phyloP scores from a whole-genome alignment of 2,888 invertebrate species.

The Andrena chrysosceles region DNA sequence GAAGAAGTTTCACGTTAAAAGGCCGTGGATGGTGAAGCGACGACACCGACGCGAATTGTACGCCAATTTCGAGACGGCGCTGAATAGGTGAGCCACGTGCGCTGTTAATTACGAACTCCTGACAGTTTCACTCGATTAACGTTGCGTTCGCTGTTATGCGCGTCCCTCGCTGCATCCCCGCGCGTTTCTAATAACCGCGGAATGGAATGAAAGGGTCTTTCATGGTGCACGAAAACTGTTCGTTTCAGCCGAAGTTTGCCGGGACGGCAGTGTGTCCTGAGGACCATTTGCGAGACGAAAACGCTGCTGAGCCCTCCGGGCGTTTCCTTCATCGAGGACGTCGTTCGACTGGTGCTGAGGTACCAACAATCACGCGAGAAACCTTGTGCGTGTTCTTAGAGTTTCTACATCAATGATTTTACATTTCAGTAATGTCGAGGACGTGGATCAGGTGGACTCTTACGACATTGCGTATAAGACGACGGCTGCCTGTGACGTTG shows the following conservation, averaged over 20 bases:
- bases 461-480: constrained; percentile 78
- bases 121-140: not conserved
- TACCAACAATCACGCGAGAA: constrained; percentile 71
- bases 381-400: not conserved
- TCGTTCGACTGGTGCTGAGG: constrained; percentile 88
- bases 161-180: not conserved
- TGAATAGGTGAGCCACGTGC: constrained; percentile 83
- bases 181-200: not conserved
- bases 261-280: constrained; percentile 88
- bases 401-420: not conserved
- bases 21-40: constrained; percentile 84
- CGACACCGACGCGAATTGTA: constrained; percentile 86
- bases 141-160: not conserved
- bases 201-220: not conserved
- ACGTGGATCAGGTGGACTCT: constrained; percentile 67
- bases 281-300: constrained; percentile 89
- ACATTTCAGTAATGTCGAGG: constrained; percentile 74
- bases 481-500: constrained; percentile 72
- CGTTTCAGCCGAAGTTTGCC: constrained; percentile 88
- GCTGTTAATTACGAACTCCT: not conserved
- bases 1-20: constrained; percentile 61
- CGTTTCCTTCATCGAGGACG: constrained; percentile 88
- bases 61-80: constrained; percentile 84
- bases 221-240: not conserved
- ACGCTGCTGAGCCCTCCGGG: constrained; percentile 87